Conservation (phyloP, 2,113 vertebrate species). For the Arvicanthis niloticus region DNA sequence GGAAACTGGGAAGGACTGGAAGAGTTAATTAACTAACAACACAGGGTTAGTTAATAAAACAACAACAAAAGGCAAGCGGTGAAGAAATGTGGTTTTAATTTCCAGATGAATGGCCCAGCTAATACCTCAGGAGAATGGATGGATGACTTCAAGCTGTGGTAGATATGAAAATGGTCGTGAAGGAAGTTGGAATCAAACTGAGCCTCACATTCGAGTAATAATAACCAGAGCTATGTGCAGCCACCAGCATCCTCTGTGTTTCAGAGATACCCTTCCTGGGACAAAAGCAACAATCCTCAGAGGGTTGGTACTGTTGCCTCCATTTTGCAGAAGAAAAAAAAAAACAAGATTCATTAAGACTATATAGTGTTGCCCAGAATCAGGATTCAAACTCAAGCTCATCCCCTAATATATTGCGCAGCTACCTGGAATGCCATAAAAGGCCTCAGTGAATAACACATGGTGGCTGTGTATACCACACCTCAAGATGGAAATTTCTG, state of each 20-base stretch:
- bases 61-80: slow-evolving; percentile 54
- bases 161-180: slow-evolving; percentile 67
- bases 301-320: neutral
- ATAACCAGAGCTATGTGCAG: neutral
- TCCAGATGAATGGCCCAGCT: slow-evolving; percentile 55
- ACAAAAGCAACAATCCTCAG: neutral
- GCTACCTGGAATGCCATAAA: neutral
- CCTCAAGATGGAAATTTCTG: neutral
- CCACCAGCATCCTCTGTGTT: neutral
- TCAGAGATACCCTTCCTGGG: slow-evolving; percentile 21
- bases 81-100: slow-evolving; percentile 71
- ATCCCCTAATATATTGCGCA: neutral
- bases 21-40: slow-evolving; percentile 66
- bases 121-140: slow-evolving; percentile 53
- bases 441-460: neutral
- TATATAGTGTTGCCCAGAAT: neutral
- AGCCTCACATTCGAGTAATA: slow-evolving; percentile 48
- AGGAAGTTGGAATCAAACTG: slow-evolving; percentile 57
- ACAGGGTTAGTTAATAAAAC: slow-evolving; percentile 66
- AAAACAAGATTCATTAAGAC: neutral
- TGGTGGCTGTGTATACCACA: neutral
- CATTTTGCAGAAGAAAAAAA: slow-evolving; percentile 36
- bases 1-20: slow-evolving; percentile 41
- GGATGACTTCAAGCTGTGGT: slow-evolving; percentile 68
- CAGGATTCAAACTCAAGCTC: slow-evolving; percentile 26